Evolutionary conservation across 2,797 vertebrate species (phyloP), one percentile per base, ranked within the genome.

Genomic region (Protosalanx chinensis): DNA sequence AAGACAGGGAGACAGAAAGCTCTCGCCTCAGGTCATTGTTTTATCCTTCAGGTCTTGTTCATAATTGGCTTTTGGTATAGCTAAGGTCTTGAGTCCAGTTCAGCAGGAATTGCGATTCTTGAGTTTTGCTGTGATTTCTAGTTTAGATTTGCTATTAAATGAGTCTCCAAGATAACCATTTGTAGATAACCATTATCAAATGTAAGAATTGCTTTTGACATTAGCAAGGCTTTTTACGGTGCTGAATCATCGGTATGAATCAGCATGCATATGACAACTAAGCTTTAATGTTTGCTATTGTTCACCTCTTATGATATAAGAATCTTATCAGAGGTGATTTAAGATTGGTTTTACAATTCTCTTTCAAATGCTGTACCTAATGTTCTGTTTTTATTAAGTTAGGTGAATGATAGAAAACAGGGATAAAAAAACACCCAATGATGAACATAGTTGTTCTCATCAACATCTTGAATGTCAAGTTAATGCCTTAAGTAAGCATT

Each of bases 1-100:
- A 95, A 94, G 92, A 95, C 93, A 92, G 84, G 88, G 87, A 90
- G 90, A 92, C 87, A 86, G 84, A 79, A 82, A 89, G 73, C 75
- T 71, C 60, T 53, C 37, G 58, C 37, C 68, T 78, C 77, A 78
- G 70, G 57, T 63, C 68, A 51, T 71, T 67, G 35, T 5, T 49
- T 63, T 29, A 58, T 72, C 69, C 61, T 29, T 41, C 37, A 7
- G 51, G n/a, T 10, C 62, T n/a, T 20, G n/a, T 4, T 7, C 15
- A 41, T 29, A 57, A 51, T 67, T 66, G 65, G 66, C 57, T 72
- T 5, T 41, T 66, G 41, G 7, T 16, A 23, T 51, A 18, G 64
- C 12, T 51, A 67, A 67, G 51, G 5, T 49, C 41, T 6, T 6
- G 20, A 3, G 1, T 64, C 7, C n/a, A 0, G 41, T 37, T 41